Conservation (phyloP, 2,888 invertebrate species). For the Heliconius cydno region DNA sequence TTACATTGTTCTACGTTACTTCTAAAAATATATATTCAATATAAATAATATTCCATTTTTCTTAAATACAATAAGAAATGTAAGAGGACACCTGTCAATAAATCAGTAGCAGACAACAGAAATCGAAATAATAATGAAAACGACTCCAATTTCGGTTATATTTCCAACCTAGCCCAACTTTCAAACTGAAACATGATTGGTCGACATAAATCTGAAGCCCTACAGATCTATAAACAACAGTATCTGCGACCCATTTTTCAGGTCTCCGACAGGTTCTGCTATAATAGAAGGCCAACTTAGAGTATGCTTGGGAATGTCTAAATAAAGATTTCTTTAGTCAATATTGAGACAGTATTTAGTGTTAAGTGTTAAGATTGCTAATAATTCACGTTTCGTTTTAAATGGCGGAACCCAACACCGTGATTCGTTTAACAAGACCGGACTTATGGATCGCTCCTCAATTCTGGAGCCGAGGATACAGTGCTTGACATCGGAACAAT, state of each 20-base stretch:
- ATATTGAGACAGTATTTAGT: neutral
- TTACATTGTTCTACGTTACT: too few species aligned
- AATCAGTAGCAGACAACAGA: neutral
- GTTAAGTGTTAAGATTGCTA: neutral
- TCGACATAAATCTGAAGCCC: constrained; percentile 2
- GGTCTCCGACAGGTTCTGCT: constrained; percentile 14
- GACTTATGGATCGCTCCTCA: neutral
- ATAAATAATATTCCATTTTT: neutral
- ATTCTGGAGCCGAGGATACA: too few species aligned
- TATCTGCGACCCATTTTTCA: constrained; percentile 23
- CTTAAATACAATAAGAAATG: neutral
- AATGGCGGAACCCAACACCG: neutral
- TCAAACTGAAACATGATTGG: constrained; percentile 10
- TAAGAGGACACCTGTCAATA: neutral
- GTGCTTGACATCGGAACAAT: too few species aligned
- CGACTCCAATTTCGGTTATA: neutral
- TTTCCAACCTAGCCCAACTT: constrained; percentile 5
- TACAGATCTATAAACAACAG: constrained; percentile 14
- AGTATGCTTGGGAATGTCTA: constrained; percentile 5
- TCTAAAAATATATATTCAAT: too few species aligned
- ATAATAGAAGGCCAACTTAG: neutral
- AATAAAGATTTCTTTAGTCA: neutral
- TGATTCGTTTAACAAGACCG: neutral
- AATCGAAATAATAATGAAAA: constrained; percentile 2
- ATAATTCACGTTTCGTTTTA: neutral